phyloP scores from a whole-genome alignment of 2,113 vertebrate species.

The Delphinus delphis region DNA sequence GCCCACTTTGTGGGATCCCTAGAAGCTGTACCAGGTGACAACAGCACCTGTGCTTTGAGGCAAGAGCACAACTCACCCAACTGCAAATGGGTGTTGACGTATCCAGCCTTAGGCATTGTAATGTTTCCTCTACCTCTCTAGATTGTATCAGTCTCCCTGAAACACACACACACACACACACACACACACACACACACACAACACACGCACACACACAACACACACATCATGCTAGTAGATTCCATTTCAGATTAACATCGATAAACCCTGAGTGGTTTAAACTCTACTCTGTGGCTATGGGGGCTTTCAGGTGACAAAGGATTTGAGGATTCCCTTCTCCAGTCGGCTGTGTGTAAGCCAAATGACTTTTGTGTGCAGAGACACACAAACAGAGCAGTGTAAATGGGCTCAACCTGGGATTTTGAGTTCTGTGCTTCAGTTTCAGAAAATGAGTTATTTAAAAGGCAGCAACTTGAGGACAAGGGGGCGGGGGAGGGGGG shows the following conservation, averaged over 20 bases:
- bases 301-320: not conserved
- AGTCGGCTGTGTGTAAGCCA: not conserved
- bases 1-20: not conserved
- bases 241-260: not conserved
- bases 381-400: not conserved
- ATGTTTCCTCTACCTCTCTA: not conserved
- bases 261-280: not conserved
- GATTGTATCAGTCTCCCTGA: not conserved
- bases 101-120: not conserved
- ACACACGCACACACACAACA: not conserved
- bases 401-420: not conserved
- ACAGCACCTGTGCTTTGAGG: not conserved
- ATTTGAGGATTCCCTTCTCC: not conserved
- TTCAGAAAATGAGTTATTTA: conserved; percentile 49
- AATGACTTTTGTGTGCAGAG: not conserved
- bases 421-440: conserved; percentile 18
- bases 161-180: not conserved
- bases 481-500: too few relatives aligned
- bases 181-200: not conserved
- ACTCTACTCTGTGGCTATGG: not conserved
- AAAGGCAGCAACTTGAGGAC: not conserved
- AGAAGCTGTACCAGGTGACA: not conserved
- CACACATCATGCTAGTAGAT: not conserved
- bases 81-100: not conserved
- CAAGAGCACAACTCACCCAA: not conserved